Conservation (phyloP, 2,113 vertebrate species). For the Clarias magur region DNA sequence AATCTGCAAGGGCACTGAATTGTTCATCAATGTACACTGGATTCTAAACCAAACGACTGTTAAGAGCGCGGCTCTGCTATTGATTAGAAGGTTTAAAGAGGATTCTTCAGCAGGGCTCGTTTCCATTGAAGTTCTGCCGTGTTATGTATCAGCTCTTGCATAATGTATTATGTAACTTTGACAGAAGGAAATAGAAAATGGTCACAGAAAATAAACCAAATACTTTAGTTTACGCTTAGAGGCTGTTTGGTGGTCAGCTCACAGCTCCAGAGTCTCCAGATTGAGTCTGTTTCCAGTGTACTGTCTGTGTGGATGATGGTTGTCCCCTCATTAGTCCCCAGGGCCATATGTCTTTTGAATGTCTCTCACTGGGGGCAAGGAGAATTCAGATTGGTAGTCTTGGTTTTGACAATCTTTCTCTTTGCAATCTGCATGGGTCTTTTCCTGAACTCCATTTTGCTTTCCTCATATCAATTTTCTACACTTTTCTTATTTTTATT, state of each 20-base stretch:
- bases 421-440: no score
- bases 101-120: background rate
- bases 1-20: constrained; percentile 14
- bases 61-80: background rate
- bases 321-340: background rate
- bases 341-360: no score
- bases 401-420: no score
- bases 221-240: background rate
- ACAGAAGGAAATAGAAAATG: background rate
- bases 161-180: background rate
- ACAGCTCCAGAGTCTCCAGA: background rate
- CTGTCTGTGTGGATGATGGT: background rate
- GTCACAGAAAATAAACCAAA: background rate
- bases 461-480: no score
- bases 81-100: background rate
- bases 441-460: no score
- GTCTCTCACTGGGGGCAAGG: no score
- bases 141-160: background rate
- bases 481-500: no score
- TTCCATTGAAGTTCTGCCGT: background rate
- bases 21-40: background rate
- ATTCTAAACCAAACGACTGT: background rate
- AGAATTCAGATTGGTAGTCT: no score
- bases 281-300: background rate
- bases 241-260: background rate